phyloP scores from a whole-genome alignment of 2,113 vertebrate genomes.

The Oncorhynchus mykiss region DNA sequence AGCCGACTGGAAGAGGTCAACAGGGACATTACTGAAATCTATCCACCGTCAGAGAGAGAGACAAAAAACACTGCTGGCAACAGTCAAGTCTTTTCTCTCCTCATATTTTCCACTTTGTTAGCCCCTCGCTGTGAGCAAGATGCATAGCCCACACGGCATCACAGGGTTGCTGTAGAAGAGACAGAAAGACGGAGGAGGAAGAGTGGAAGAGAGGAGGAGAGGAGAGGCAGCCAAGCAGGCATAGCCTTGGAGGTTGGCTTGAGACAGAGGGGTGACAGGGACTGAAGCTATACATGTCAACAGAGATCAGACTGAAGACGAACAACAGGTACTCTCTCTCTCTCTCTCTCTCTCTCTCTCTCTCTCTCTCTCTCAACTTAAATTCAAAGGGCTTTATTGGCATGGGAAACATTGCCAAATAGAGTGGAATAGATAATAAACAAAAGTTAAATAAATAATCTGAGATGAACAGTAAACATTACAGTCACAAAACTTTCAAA shows the following conservation, averaged over 20 bases:
- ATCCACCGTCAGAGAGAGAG: not conserved
- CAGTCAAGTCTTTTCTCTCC: not conserved
- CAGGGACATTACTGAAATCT: not conserved
- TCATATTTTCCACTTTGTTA: slow-evolving; percentile 10
- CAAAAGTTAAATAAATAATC: too few relatives aligned
- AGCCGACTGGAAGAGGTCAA: slow-evolving; percentile 1
- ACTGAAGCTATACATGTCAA: not conserved
- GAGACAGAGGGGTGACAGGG: slow-evolving; percentile 9
- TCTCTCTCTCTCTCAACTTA: not conserved
- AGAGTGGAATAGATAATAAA: too few relatives aligned
- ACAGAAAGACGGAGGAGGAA: not conserved
- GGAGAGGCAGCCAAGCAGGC: not conserved
- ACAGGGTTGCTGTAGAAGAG: not conserved
- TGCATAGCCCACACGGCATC: not conserved
- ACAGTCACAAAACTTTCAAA: too few relatives aligned
- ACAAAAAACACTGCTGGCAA: not conserved
- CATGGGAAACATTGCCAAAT: too few relatives aligned
- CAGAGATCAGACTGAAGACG: not conserved
- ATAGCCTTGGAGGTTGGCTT: not conserved
- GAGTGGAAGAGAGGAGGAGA: not conserved
- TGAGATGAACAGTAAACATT: too few relatives aligned
- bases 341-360: not conserved
- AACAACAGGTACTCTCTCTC: slow-evolving; percentile 6
- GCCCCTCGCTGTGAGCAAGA: not conserved
- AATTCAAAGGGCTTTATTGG: too few relatives aligned